Conservation (phyloP, 2,797 vertebrate genomes). For the Chaetodon trifasciatus region DNA sequence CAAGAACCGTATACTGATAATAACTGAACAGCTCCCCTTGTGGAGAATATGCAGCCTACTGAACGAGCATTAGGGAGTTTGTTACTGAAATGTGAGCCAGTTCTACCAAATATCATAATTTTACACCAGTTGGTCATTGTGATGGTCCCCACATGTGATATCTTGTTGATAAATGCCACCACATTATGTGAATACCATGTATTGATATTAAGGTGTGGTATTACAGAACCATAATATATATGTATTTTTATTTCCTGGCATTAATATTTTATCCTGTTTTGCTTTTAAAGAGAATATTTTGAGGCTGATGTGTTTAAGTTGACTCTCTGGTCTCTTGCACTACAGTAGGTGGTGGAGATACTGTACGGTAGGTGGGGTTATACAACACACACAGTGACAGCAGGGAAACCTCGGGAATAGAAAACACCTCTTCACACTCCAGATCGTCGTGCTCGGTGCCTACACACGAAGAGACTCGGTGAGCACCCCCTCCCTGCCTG, state of each 20-base stretch:
- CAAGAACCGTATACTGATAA: not conserved
- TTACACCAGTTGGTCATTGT: not conserved
- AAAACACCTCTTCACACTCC: constrained; percentile 1
- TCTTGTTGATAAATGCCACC: too few relatives aligned
- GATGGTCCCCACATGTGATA: not conserved
- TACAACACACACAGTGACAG: not conserved
- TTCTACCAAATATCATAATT: not conserved
- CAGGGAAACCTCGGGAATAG: constrained; percentile 1
- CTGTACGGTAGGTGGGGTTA: constrained; percentile 18
- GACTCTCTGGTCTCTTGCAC: not conserved
- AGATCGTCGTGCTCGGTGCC: not conserved
- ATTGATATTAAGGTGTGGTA: not conserved
- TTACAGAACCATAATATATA: not conserved
- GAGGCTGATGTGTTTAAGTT: not conserved
- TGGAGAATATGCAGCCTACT: not conserved
- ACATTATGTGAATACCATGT: too few relatives aligned
- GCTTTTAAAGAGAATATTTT: not conserved
- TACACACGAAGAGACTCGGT: too few relatives aligned
- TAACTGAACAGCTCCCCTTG: not conserved
- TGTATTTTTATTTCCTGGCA: not conserved
- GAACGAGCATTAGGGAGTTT: not conserved
- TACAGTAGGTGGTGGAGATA: not conserved
- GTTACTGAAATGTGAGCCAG: not conserved
- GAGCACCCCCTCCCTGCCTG: not conserved
- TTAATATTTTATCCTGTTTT: not conserved